phyloP scores from a whole-genome alignment of 2,888 invertebrate genomes.

The Isotomurus palustris region DNA sequence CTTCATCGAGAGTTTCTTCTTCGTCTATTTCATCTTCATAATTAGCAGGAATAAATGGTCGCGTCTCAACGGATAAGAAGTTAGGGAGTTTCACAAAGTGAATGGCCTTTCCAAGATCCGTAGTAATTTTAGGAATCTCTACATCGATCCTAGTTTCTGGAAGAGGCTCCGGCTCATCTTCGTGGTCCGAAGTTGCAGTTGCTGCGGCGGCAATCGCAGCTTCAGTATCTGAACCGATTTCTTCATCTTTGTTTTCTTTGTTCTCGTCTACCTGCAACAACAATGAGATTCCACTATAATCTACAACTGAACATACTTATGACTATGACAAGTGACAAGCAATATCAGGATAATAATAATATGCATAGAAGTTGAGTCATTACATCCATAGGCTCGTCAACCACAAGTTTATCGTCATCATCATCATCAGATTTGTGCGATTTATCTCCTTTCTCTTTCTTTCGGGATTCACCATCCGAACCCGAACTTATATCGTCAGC shows the following conservation, averaged over 20 bases:
- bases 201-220: conserved; percentile 48
- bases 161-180: conserved; percentile 55
- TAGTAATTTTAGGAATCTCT: conserved; percentile 90
- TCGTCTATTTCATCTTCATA: conserved; percentile 99
- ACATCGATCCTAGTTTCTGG: conserved; percentile 95
- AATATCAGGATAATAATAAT: not conserved
- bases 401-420: conserved; percentile 16
- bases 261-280: not conserved
- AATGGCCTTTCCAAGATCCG: conserved; percentile 84
- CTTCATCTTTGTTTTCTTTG: not conserved
- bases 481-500: conserved; percentile 79
- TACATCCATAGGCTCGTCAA: conserved; percentile 19
- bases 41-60: conserved; percentile 88
- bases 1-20: conserved; percentile 95
- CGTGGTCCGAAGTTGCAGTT: conserved; percentile 45
- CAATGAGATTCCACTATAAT: not conserved
- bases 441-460: conserved; percentile 49
- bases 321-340: not conserved
- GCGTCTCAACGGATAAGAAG: conserved; percentile 94
- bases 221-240: conserved; percentile 54
- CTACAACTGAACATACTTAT: not conserved
- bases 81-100: conserved; percentile 97
- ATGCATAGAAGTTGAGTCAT: no score
- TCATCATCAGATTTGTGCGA: conserved; percentile 34
- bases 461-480: conserved; percentile 62